Base-by-base conservation (phyloP, 2,113 vertebrate species). In the Hoplias malabaricus region DNA sequence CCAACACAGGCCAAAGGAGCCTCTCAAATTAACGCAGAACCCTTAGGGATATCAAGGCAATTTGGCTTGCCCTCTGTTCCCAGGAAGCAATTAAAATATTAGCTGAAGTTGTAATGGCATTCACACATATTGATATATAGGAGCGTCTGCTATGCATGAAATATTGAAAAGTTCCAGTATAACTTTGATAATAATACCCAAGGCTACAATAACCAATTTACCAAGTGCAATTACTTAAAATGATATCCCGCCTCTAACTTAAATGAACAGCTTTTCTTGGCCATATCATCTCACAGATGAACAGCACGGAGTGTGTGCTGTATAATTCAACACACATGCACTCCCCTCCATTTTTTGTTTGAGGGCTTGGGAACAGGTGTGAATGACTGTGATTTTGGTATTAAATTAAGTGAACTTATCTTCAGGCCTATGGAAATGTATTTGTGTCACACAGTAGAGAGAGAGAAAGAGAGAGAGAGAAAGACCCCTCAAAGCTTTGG, bases 41-140 rank as follows among this genome's bases (percentile, higher is more conserved):
- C 89, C 90, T 90, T 46, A 81, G 91, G 90, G 90, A 90, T 82
- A 84, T 81, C 77, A 87, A 91, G 88, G 89, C 90, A 91, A 93
- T 92, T 92, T 91, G 86, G 81, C 82, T 90, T 84, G 89, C 87
- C 88, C 91, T 90, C 87, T 90, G 89, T 90, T 92, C 89, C 87
- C 54, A 40, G 83, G 88, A 92, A 87, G 89, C 89, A 93, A 93
- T 93, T 92, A 93, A 93, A 91, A 90, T 89, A 91, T 92, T 91
- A 91, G 88, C 84, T 83, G 80, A 87, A 91, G 90, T 86, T 86
- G 86, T 86, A 72, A 73, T 86, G 71, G 69, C 43, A 82, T 85
- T 89, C 87, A 70, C 86, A 90, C 84, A 88, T 90, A 88, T 87
- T 88, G 88, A 89, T 82, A 86, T 73, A 68, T 80, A 69, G 81